These are phyloP conservation scores for Erpornis zantholeuca DNA, from an alignment of 2,113 vertebrate genomes.

Conservation along the genomic window DNA sequence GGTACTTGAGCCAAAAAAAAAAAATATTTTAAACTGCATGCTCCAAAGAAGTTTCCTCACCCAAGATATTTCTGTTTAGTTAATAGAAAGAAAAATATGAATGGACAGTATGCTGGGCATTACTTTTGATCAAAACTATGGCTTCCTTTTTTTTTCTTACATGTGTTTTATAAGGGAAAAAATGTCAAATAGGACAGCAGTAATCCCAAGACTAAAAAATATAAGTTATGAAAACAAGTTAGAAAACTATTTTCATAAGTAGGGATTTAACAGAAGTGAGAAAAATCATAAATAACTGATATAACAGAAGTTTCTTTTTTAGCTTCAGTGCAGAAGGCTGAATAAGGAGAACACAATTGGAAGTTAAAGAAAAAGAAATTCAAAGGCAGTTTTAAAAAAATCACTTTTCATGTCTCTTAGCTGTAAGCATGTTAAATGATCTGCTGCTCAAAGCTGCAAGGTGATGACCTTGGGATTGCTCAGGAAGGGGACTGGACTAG, in stretches of 20 bases:
- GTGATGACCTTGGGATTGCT: not conserved
- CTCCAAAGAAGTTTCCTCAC: not conserved
- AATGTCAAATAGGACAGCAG: not conserved
- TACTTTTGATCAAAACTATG: not conserved
- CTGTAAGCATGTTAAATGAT: not conserved
- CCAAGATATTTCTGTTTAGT: not conserved
- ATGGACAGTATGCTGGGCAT: not conserved
- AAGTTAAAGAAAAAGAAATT: slow-evolving; percentile 15
- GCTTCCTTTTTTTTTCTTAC: not conserved
- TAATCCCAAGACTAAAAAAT: not conserved
- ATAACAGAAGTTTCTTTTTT: slow-evolving; percentile 6
- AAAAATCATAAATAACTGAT: slow-evolving; percentile 24
- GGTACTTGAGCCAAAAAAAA: not conserved
- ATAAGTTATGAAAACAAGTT: not conserved
- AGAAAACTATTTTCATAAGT: not conserved
- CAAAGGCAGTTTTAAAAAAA: not conserved
- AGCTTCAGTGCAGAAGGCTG: not conserved
- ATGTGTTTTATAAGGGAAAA: not conserved
- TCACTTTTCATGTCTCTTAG: not conserved
- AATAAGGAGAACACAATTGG: not conserved
- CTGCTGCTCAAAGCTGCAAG: slow-evolving; percentile 3
- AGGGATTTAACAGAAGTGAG: not conserved
- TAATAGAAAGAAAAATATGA: not conserved
- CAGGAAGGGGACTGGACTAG: not conserved
- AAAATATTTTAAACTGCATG: not conserved